These are phyloP conservation scores for Falco novaeseelandiae DNA, from an alignment of 2,797 vertebrate species.

Conservation along the genomic window DNA sequence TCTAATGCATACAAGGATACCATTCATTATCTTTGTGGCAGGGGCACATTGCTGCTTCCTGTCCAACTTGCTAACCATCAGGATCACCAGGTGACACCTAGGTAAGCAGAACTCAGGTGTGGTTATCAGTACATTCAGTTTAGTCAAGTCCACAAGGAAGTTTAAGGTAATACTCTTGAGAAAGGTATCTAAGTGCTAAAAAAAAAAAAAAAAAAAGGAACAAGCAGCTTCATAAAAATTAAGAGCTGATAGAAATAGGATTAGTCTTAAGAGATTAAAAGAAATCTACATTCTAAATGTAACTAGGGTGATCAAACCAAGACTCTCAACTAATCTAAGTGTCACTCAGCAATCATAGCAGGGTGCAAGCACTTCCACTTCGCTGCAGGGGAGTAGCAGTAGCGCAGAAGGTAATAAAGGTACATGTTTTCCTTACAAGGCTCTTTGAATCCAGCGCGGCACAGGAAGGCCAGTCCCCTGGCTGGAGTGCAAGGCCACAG, in stretches of 20 bases:
- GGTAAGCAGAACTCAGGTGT: background rate
- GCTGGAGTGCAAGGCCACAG: background rate
- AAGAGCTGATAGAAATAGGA: background rate
- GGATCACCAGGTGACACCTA: background rate
- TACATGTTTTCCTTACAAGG: background rate
- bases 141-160: background rate
- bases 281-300: background rate
- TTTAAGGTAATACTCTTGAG: background rate
- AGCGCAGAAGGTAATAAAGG: background rate
- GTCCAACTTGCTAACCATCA: background rate
- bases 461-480: background rate
- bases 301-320: background rate
- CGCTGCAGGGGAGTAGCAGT: fast-evolving
- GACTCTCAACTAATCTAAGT: background rate
- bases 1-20: background rate
- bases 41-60: background rate
- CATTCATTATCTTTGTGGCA: background rate
- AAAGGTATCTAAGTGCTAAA: background rate
- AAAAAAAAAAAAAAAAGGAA: background rate
- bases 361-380: background rate
- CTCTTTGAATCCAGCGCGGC: background rate
- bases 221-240: background rate
- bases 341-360: background rate
- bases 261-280: background rate
- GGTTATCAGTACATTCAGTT: background rate